Evolutionary conservation across 2,113 vertebrate species (phyloP), one percentile per base, ranked within the genome.

Genomic region (Falco punctatus): DNA sequence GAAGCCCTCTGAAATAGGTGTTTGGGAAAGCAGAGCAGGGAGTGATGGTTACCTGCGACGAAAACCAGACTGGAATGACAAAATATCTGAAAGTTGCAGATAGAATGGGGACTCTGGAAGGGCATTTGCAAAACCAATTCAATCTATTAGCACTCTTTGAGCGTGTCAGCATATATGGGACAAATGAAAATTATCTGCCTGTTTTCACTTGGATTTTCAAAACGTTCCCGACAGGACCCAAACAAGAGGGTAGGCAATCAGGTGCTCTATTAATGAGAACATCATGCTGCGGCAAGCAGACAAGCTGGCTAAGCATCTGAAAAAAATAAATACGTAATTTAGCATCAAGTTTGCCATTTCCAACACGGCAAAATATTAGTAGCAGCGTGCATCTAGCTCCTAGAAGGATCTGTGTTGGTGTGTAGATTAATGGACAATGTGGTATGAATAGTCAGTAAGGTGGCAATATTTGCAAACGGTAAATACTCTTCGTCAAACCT

Each of bases 21-120:
- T 57, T 81, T 55, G 84, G 89, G 54, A 94, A 84, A 91, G 87
- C 66, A 54, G 42, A 85, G 58, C 5, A 38, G 70, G 78, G 70
- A 51, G 8, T 5, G 15, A 58, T 79, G 22, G 54, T 58, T 70
- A 66, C 58, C 81, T 71, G n/a, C 0, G 2, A 73, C 0, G 9
- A 65, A 96, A 96, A 77, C 54, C 92, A 79, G 75, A 61, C 38
- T 19, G 48, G 51, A 97, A 94, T 88, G 89, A 94, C 78, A 94
- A 91, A 89, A 85, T 82, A 73, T 9, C 58, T 88, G 58, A 23
- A 95, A 94, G 58, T 20, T 69, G 49, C 48, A 82, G 73, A 61
- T 88, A 40, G 24, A 82, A 54, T 38, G 38, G 89, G 71, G 67
- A 83, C 62, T 91, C 66, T 57, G 86, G 62, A 95, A 91, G 49